Percentiles rank a stretch among this genome's conserved stretches.
phyloP scores from a whole-genome alignment of 2,888 invertebrate species.

The Pyrocoelia pectoralis region DNA sequence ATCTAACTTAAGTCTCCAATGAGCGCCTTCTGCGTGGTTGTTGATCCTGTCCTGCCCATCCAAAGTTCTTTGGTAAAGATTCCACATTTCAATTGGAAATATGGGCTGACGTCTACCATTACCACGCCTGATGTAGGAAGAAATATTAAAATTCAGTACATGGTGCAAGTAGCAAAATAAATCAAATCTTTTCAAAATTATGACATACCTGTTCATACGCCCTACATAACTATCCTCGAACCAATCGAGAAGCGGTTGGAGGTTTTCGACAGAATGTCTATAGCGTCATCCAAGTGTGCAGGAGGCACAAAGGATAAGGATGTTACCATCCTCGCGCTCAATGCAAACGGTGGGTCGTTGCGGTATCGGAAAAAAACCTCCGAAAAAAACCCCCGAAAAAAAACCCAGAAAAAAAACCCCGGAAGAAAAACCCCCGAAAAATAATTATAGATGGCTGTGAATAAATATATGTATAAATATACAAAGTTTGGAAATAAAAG shows the following conservation, averaged over 20 bases:
- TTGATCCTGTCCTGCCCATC: too few species aligned
- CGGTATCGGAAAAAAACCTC: too few species aligned
- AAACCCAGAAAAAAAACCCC: too few species aligned
- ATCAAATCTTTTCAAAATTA: constrained; percentile 1
- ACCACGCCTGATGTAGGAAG: constrained; percentile 5
- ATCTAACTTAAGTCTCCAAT: too few species aligned
- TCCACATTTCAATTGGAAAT: too few species aligned
- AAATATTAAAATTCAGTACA: constrained; percentile 4
- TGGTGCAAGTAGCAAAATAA: constrained; percentile 1
- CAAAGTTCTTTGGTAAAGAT: too few species aligned
- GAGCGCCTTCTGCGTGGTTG: too few species aligned
- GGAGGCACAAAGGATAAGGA: constrained; percentile 7
- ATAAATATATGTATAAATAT: too few species aligned
- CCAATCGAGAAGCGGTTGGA: constrained; percentile 12
- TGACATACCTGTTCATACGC: background rate
- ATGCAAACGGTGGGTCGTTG: background rate
- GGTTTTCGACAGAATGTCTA: constrained; percentile 4
- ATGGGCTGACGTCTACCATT: constrained; percentile 2
- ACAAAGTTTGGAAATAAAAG: too few species aligned
- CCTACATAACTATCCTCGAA: constrained; percentile 11
- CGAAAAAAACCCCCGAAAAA: too few species aligned
- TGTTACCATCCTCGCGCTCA: background rate
- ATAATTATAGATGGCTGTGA: too few species aligned
- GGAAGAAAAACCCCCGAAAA: too few species aligned
- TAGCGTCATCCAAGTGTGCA: constrained; percentile 10